These are phyloP conservation scores for Atherinomorus stipes DNA, from an alignment of 2,113 vertebrate genomes.

Conservation along the genomic window DNA sequence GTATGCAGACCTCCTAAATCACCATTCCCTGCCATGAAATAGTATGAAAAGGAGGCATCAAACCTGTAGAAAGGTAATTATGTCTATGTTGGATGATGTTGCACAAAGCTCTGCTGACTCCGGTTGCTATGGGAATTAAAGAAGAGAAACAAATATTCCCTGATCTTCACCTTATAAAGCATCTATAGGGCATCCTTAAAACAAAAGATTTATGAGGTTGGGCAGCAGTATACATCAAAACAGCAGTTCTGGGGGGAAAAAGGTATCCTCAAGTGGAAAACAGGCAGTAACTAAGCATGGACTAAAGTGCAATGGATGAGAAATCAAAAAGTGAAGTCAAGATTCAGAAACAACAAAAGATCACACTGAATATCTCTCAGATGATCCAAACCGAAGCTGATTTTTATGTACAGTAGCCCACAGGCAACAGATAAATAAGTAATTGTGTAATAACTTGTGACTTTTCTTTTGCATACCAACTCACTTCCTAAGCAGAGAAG, in stretches of 20 bases:
- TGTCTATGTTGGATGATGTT: not conserved
- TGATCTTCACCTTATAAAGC: not conserved
- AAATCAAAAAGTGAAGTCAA: not conserved
- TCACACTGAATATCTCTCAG: no score
- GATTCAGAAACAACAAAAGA: constrained; percentile 8
- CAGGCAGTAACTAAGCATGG: not conserved
- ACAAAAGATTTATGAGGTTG: not conserved
- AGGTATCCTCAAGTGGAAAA: not conserved
- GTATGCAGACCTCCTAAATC: not conserved
- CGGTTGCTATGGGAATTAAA: constrained; percentile 13
- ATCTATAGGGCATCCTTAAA: constrained; percentile 7
- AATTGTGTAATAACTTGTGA: constrained; percentile 1
- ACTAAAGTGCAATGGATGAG: not conserved
- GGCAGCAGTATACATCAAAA: not conserved
- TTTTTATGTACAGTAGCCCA: no score
- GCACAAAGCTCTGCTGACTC: constrained; percentile 5
- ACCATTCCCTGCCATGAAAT: not conserved
- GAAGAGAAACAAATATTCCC: not conserved
- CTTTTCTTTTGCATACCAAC: not conserved
- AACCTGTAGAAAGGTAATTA: not conserved
- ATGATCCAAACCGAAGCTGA: not conserved
- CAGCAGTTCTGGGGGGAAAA: constrained; percentile 15
- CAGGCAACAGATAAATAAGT: not conserved
- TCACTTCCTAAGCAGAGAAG: not conserved
- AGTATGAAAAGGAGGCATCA: not conserved